phyloP scores from a whole-genome alignment of 1,140 invertebrate species.

The Hetaerina americana region DNA sequence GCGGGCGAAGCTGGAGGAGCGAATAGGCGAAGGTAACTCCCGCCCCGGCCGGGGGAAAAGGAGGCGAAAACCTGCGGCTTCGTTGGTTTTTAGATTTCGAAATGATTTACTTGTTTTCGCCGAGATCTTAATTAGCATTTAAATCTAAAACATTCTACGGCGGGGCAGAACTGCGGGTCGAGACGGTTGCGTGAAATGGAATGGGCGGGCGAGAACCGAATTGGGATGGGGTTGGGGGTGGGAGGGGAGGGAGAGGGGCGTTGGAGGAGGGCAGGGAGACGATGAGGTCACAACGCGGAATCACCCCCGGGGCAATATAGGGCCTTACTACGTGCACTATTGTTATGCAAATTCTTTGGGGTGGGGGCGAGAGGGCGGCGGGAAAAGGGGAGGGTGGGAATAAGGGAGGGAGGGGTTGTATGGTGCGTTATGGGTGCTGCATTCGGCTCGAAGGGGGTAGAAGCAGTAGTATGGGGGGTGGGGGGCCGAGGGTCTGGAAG shows the following conservation, averaged over 20 bases:
- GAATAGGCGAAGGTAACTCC: too few species aligned
- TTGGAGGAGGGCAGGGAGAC: not conserved
- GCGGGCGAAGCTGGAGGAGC: too few species aligned
- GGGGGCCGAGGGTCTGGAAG: too few species aligned
- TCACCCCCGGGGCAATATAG: not conserved
- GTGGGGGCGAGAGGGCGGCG: not conserved
- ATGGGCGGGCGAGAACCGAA: too few species aligned
- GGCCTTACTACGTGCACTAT: slow-evolving; percentile 7
- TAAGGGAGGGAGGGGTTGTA: slow-evolving; percentile 15
- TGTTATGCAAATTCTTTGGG: slow-evolving; percentile 13
- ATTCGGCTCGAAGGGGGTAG: too few species aligned
- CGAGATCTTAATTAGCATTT: slow-evolving; percentile 13
- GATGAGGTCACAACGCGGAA: not conserved
- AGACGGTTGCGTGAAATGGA: too few species aligned
- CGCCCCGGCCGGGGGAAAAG: too few species aligned
- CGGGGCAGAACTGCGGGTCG: not conserved
- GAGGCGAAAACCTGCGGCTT: not conserved
- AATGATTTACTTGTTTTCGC: not conserved
- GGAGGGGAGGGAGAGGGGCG: not conserved
- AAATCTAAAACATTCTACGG: slow-evolving; percentile 9
- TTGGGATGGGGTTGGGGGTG: not conserved
- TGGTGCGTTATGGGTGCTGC: too few species aligned
- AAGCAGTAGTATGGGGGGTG: too few species aligned
- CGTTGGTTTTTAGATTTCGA: not conserved
- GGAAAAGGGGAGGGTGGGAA: not conserved